Conservation (phyloP, 2,113 vertebrate genomes). For the Rhagologus leucostigma region DNA sequence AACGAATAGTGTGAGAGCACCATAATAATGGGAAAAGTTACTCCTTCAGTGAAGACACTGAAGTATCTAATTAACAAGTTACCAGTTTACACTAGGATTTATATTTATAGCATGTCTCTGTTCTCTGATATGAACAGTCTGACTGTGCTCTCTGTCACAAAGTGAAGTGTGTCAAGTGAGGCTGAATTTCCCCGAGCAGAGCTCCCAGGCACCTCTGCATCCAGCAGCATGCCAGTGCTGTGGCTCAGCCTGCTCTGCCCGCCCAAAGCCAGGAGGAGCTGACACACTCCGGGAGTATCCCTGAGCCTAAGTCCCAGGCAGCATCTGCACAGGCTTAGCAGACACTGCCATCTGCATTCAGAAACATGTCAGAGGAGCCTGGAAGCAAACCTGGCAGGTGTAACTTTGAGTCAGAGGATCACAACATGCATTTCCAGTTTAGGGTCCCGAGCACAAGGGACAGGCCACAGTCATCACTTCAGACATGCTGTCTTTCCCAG, state of each 20-base stretch:
- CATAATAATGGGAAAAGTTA: neutral
- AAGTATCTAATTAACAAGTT: neutral
- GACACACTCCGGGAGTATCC: neutral
- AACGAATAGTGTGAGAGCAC: neutral
- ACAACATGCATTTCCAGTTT: neutral
- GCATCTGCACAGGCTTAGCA: constrained; percentile 6
- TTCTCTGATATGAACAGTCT: neutral
- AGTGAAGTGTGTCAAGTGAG: neutral
- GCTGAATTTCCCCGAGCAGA: neutral
- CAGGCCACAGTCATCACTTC: neutral
- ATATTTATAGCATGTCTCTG: neutral
- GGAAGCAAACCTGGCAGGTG: neutral
- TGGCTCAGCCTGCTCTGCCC: neutral
- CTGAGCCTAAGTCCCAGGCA: neutral
- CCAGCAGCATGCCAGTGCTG: neutral
- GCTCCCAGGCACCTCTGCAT: neutral
- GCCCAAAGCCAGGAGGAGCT: neutral
- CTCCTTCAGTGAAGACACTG: neutral
- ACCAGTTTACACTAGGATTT: neutral
- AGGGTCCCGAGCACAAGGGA: neutral
- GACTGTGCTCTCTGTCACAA: neutral
- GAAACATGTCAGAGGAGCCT: constrained; percentile 31
- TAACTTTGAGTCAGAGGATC: neutral
- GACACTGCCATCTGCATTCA: constrained; percentile 57
- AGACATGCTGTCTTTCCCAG: neutral